These are phyloP conservation scores for Taenaris catops DNA, from an alignment of 2,888 invertebrate genomes.

Conservation along the genomic window DNA sequence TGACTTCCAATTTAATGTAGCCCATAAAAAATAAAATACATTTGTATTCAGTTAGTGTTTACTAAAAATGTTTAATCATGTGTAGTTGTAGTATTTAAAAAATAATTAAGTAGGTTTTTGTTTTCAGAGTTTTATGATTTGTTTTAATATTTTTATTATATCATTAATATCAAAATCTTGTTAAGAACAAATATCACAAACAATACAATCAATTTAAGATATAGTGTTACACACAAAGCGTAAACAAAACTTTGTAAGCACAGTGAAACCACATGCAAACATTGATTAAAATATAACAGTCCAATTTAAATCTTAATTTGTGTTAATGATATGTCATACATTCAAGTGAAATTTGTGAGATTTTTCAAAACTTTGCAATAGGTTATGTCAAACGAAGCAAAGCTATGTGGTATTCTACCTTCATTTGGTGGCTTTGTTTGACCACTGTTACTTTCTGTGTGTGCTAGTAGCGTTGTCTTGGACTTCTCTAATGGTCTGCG, in stretches of 20 bases:
- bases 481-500: conserved; percentile 71
- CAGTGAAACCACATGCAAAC: conserved; percentile 66
- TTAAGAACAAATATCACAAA: no score
- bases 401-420: conserved; percentile 67
- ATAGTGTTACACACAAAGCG: conserved; percentile 34
- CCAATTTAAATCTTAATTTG: conserved; percentile 21
- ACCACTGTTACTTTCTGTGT: conserved; percentile 72
- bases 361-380: conserved; percentile 52
- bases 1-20: no score
- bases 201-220: conserved; percentile 5
- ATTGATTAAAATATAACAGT: conserved; percentile 42
- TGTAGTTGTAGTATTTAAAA: no score
- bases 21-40: no score
- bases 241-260: conserved; percentile 35
- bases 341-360: conserved; percentile 30
- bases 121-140: no score
- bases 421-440: conserved; percentile 65
- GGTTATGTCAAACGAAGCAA: conserved; percentile 74
- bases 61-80: no score
- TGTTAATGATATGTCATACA: conserved; percentile 27
- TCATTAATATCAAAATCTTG: no score
- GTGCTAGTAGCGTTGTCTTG: conserved; percentile 72
- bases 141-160: no score
- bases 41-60: no score
- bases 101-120: no score